Conservation (phyloP, 2,888 invertebrate genomes). For the Notocelia uddmanniana region DNA sequence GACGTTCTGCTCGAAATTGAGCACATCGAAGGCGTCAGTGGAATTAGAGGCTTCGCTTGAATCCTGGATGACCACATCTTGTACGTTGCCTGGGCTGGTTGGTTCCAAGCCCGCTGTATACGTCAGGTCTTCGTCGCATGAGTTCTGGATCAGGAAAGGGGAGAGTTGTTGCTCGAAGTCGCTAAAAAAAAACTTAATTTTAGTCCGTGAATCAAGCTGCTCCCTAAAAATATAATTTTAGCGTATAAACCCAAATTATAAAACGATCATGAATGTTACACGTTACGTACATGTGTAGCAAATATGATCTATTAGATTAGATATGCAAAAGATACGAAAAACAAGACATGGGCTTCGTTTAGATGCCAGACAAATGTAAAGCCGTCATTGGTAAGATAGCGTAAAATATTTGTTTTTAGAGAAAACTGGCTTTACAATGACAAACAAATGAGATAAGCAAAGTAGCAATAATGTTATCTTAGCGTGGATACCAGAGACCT, state of each 20-base stretch:
- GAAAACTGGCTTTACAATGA: background rate
- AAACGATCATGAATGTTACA: too few species aligned
- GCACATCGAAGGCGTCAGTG: slow-evolving; percentile 70
- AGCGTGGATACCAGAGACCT: background rate
- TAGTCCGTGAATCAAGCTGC: background rate
- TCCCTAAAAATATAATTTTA: too few species aligned
- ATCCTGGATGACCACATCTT: slow-evolving; percentile 73
- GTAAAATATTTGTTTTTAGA: slow-evolving; percentile 5
- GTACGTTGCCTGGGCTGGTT: slow-evolving; percentile 65
- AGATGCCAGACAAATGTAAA: background rate
- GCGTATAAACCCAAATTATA: too few species aligned
- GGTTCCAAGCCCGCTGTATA: slow-evolving; percentile 61
- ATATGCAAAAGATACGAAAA: background rate
- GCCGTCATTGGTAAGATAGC: background rate
- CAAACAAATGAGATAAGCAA: slow-evolving; percentile 7
- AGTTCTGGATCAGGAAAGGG: slow-evolving; percentile 82
- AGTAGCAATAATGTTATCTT: background rate
- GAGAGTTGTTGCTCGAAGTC: slow-evolving; percentile 87
- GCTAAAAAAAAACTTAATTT: slow-evolving; percentile 57
- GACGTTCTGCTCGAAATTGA: slow-evolving; percentile 77
- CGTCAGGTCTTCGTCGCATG: slow-evolving; percentile 71
- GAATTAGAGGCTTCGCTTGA: slow-evolving; percentile 65
- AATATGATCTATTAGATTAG: background rate
- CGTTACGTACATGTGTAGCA: too few species aligned
- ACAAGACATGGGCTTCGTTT: background rate